A percentile compares a stretch with the other conserved stretches of the same genome.
Evolutionary conservation across 2,888 invertebrate species (phyloP).

Genomic region (Drosophila borealis): DNA sequence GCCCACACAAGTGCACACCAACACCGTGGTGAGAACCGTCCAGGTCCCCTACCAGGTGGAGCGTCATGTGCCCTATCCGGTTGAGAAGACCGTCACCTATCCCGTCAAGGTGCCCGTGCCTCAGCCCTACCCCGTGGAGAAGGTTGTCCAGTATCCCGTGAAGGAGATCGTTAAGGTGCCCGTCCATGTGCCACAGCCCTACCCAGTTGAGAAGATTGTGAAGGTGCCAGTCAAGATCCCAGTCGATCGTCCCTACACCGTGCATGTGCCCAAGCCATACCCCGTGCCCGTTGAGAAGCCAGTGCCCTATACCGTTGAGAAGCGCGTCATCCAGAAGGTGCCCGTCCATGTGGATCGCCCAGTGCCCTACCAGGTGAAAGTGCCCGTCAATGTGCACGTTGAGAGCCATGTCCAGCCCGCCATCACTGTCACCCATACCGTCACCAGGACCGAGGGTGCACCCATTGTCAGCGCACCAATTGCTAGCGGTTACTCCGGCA

Average conservation of each 20-base stretch:
- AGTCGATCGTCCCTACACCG: slow-evolving; percentile 89
- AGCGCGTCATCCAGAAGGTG: slow-evolving; percentile 86
- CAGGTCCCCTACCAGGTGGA: slow-evolving; percentile 88
- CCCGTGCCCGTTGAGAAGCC: slow-evolving; percentile 87
- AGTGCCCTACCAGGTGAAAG: slow-evolving; percentile 90
- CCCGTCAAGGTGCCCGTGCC: slow-evolving; percentile 92
- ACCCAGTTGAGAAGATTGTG: slow-evolving; percentile 88
- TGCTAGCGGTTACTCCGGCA: slow-evolving; percentile 47
- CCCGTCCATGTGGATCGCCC: slow-evolving; percentile 89
- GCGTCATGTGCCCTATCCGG: slow-evolving; percentile 91
- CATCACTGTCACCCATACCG: slow-evolving; percentile 60
- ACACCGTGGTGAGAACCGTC: slow-evolving; percentile 90
- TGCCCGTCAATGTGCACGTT: slow-evolving; percentile 86
- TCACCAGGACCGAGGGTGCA: slow-evolving; percentile 56
- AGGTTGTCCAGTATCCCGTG: slow-evolving; percentile 91
- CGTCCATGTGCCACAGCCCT: slow-evolving; percentile 85
- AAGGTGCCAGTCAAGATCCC: slow-evolving; percentile 89
- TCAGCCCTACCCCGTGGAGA: slow-evolving; percentile 92
- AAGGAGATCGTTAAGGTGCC: slow-evolving; percentile 91
- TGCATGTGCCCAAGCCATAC: slow-evolving; percentile 87
- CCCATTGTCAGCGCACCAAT: slow-evolving; percentile 65
- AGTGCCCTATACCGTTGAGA: slow-evolving; percentile 88
- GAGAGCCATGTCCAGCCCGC: slow-evolving; percentile 81
- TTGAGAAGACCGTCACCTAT: slow-evolving; percentile 91
- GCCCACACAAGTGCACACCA: slow-evolving; percentile 87